A percentile compares a stretch with the other conserved stretches of the same genome.
These are phyloP conservation scores for Morone chrysops DNA, from an alignment of 2,113 vertebrate species.

Conservation along the genomic window DNA sequence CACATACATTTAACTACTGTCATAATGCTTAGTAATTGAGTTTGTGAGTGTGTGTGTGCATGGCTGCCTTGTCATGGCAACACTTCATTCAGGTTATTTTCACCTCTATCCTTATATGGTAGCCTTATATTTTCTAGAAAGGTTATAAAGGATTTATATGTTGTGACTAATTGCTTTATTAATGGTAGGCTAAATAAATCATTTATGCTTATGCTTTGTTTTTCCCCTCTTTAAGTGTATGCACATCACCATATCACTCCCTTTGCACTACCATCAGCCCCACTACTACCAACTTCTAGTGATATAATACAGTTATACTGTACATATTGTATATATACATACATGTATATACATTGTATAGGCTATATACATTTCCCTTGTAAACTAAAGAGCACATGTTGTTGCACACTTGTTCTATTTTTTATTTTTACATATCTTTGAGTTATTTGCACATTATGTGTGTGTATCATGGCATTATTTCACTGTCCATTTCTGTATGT, in stretches of 20 bases:
- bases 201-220: background rate
- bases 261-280: background rate
- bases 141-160: background rate
- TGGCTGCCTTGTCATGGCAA: background rate
- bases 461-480: too few species aligned
- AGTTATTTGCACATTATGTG: too few species aligned
- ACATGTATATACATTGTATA: background rate
- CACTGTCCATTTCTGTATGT: background rate
- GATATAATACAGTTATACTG: background rate
- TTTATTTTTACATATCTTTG: background rate
- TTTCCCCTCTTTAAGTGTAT: background rate
- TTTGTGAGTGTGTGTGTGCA: background rate
- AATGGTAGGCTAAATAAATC: background rate
- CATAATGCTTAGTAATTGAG: constrained; percentile 6
- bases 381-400: background rate
- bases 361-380: background rate
- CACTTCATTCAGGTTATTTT: background rate
- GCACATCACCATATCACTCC: background rate
- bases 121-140: background rate
- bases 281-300: background rate
- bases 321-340: background rate
- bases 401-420: background rate
- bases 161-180: background rate
- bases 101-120: background rate
- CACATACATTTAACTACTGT: constrained; percentile 33